These are phyloP conservation scores for Ondatra zibethicus DNA, from an alignment of 2,113 vertebrate species.

Conservation along the genomic window DNA sequence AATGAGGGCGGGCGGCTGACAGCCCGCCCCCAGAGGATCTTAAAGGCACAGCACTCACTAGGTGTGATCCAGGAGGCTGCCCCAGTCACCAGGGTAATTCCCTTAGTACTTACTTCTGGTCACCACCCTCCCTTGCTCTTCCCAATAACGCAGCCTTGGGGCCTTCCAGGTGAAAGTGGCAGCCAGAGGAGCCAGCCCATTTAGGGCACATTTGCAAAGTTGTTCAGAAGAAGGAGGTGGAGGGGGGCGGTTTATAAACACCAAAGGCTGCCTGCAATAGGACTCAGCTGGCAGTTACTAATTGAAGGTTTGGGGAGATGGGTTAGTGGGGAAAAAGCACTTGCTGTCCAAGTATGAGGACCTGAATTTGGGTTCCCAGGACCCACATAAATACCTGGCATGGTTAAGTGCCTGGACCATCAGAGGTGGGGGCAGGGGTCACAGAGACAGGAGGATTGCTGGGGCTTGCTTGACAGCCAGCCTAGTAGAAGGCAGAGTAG, in stretches of 20 bases:
- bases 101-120: background rate
- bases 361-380: background rate
- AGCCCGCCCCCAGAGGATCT: slow-evolving; percentile 72
- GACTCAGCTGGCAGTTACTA: background rate
- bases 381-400: no score
- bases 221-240: background rate
- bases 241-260: background rate
- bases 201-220: background rate
- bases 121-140: background rate
- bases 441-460: background rate
- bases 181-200: background rate
- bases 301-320: background rate
- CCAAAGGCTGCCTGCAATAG: background rate
- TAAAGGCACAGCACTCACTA: slow-evolving; percentile 72
- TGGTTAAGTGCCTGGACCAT: no score
- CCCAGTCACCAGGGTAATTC: no score
- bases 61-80: background rate
- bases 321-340: no score
- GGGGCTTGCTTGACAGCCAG: background rate
- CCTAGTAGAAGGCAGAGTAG: background rate
- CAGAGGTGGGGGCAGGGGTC: background rate
- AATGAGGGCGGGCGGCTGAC: background rate
- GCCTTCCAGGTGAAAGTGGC: background rate
- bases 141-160: background rate
- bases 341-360: background rate